Evolutionary conservation across 23 tunicate species (phyloP).

Genomic region (Trididemnum nubilum): DNA sequence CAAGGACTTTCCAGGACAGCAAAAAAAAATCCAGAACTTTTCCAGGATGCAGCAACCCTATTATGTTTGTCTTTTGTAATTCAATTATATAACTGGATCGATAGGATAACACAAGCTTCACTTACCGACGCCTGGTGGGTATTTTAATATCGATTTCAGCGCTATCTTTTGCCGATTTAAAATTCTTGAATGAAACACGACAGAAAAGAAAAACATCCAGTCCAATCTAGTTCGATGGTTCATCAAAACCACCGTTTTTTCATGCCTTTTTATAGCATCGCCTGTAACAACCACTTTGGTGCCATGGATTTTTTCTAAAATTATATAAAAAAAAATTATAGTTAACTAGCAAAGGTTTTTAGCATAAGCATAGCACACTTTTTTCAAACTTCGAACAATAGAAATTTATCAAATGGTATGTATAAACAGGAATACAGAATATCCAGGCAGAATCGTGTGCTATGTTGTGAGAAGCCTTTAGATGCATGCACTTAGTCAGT

Average conservation of each 20-base stretch:
- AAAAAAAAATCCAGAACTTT: too few relatives aligned
- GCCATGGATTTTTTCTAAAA: slow-evolving; percentile 80
- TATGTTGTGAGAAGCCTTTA: too few relatives aligned
- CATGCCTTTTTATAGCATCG: slow-evolving; percentile 76
- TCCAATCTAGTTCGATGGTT: slow-evolving; percentile 96
- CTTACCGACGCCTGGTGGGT: slow-evolving; percentile 92
- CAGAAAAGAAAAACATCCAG: slow-evolving; percentile 87
- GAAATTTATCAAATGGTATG: too few relatives aligned
- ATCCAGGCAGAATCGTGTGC: too few relatives aligned
- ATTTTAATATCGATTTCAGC: slow-evolving; percentile 79
- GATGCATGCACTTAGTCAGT: too few relatives aligned
- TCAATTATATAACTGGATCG: too few relatives aligned
- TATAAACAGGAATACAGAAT: too few relatives aligned
- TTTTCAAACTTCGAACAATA: too few relatives aligned
- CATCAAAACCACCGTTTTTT: slow-evolving; percentile 81
- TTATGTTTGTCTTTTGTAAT: too few relatives aligned
- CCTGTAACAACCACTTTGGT: slow-evolving; percentile 83
- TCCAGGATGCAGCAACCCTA: too few relatives aligned
- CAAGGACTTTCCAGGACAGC: too few relatives aligned
- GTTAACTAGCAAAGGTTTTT: not conserved
- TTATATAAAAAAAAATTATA: not conserved
- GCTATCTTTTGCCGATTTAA: slow-evolving; percentile 88
- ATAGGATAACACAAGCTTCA: not conserved
- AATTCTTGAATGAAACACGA: slow-evolving; percentile 73
- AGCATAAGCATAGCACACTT: not conserved